Percentiles rank a stretch among this genome's conserved stretches.
These are phyloP conservation scores for Gerosis bhagava DNA, from an alignment of 2,888 invertebrate genomes.

Conservation along the genomic window DNA sequence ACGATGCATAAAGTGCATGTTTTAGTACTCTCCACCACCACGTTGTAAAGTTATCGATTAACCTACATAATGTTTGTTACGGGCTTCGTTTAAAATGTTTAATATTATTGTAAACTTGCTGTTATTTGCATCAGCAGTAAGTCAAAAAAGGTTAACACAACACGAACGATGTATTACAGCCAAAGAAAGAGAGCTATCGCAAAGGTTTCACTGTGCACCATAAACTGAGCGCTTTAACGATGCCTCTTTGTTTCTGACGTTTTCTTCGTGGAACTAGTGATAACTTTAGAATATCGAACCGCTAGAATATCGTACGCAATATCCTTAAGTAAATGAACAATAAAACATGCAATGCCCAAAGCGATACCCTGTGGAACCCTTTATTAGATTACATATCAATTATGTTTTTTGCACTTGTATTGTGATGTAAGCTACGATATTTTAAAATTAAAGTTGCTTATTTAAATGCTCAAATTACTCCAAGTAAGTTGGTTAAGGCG, in stretches of 20 bases:
- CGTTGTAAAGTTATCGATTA: constrained; percentile 40
- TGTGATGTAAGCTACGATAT: too few relatives aligned
- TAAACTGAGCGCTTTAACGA: constrained; percentile 19
- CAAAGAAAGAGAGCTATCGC: constrained; percentile 28
- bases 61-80: constrained; percentile 47
- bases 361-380: constrained; percentile 7
- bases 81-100: constrained; percentile 30
- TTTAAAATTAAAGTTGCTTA: too few relatives aligned
- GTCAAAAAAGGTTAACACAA: constrained; percentile 10
- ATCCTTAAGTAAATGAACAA: background rate
- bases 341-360: constrained; percentile 1
- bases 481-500: too few relatives aligned
- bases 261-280: constrained; percentile 10
- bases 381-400: too few relatives aligned
- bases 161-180: constrained; percentile 34
- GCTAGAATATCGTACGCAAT: constrained; percentile 2
- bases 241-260: constrained; percentile 19
- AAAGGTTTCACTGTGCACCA: constrained; percentile 25
- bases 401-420: too few relatives aligned
- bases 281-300: constrained; percentile 9
- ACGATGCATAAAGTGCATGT: constrained; percentile 42
- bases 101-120: too few relatives aligned
- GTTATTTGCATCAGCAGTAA: too few relatives aligned
- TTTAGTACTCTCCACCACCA: constrained; percentile 40
- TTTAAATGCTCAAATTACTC: too few relatives aligned